Evolutionary conservation across 2,797 vertebrate genomes (phyloP), one percentile per base, ranked within the genome.

Genomic region (Spondyliosoma cantharus): DNA sequence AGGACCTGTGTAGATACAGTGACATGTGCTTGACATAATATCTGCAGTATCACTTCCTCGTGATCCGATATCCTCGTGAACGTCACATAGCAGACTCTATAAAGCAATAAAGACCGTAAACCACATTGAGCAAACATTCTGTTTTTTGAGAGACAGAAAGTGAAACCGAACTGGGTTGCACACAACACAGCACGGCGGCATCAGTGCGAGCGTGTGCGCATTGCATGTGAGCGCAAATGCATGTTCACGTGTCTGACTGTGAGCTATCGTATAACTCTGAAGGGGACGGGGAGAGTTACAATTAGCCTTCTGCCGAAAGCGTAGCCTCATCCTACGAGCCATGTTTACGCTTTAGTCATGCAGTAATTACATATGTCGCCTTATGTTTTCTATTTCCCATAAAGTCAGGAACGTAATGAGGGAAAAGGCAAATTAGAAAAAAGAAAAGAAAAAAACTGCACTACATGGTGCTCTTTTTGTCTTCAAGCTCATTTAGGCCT

Each of bases 341-440:
- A 83, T 94, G 93, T 94, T 94, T 93, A 93, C 76, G 83, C 90
- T 93, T 91, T 87, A 92, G 89, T 93, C 92, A 89, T 80, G 86
- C 76, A 2, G 89, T 94, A 93, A 94, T 94, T 94, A 93, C 91
- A 94, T 86, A 92, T 93, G 93, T 93, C 89, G 75, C 87, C 91
- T 91, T 93, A 93, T 92, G 93, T 94, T 95, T 94, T 92, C 87
- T 78, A 75, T 70, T 90, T 78, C 88, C 86, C 89, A 83, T 89
- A 90, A 94, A 89, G 84, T 67, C 59, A 69, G 81, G 58, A 87
- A 79, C 88, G 82, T 92, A 93, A 94, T 90, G 92, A 92, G 89
- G 84, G 81, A 75, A 80, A 87, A 86, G 42, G 83, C 87, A 85
- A 80, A 90, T 89, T 80, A 78, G 57, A 25, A 11, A 65, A 32